Evolutionary conservation across 2,113 vertebrate genomes (phyloP).

Genomic region (Indicator indicator): DNA sequence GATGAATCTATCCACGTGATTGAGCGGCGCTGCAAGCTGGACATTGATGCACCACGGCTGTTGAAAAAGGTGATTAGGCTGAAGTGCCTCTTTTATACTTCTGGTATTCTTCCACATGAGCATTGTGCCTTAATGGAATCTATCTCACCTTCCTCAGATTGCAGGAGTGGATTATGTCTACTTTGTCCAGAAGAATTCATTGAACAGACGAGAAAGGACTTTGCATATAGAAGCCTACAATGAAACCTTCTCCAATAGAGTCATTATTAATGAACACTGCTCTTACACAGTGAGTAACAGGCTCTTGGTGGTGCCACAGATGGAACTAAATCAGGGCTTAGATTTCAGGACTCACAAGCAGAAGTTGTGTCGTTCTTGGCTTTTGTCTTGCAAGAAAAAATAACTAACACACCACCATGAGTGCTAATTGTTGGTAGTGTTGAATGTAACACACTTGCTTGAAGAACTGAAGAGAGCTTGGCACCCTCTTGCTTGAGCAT

Average conservation of each 20-base stretch:
- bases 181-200: slow-evolving; percentile 93
- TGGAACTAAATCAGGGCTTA: background rate
- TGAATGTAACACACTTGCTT: background rate
- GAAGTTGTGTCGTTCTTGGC: background rate
- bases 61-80: slow-evolving; percentile 86
- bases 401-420: background rate
- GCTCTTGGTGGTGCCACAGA: background rate
- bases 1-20: slow-evolving; percentile 82
- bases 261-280: slow-evolving; percentile 93
- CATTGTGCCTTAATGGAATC: background rate
- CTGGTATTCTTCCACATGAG: background rate
- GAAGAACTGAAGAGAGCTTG: background rate
- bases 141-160: slow-evolving; percentile 76
- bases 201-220: slow-evolving; percentile 90
- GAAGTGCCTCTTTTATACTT: background rate
- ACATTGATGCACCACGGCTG: slow-evolving; percentile 91
- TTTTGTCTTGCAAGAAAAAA: background rate
- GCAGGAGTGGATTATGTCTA: slow-evolving; percentile 97
- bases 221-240: slow-evolving; percentile 95
- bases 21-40: slow-evolving; percentile 90
- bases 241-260: slow-evolving; percentile 94
- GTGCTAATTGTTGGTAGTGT: background rate
- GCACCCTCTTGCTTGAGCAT: slow-evolving; percentile 21
- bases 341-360: background rate
- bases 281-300: slow-evolving; percentile 89